Percentiles rank a stretch among this genome's conserved stretches.
These are phyloP conservation scores for Ormyrus rosae DNA, from an alignment of 2,888 invertebrate species.

Conservation along the genomic window DNA sequence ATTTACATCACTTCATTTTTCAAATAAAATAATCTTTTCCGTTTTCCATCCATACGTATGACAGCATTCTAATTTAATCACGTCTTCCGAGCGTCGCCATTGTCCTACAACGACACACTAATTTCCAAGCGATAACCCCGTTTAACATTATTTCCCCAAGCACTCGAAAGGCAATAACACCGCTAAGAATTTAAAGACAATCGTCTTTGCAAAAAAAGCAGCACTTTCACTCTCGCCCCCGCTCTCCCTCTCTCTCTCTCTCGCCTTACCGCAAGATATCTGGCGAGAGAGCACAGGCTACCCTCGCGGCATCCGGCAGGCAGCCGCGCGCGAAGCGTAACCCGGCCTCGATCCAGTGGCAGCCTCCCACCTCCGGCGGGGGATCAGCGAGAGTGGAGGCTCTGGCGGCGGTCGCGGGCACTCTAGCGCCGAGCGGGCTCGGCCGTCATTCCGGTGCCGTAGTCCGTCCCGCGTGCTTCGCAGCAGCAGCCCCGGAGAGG, in stretches of 20 bases:
- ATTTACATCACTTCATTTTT: no score
- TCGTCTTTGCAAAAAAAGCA: no score
- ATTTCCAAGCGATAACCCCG: no score
- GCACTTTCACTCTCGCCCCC: background rate
- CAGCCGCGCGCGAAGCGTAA: conserved; percentile 26
- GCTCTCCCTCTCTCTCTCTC: background rate
- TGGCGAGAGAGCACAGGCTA: background rate
- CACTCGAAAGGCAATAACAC: no score
- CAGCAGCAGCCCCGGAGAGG: background rate
- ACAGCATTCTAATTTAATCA: no score
- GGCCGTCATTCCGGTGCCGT: conserved; percentile 68
- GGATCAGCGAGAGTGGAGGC: background rate
- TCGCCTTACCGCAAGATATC: background rate
- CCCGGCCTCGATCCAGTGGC: conserved; percentile 27
- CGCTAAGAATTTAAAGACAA: no score
- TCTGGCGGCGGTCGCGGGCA: conserved; percentile 17
- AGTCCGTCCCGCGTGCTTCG: conserved; percentile 72
- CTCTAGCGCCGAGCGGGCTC: conserved; percentile 12
- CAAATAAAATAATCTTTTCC: no score
- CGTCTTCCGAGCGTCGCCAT: no score
- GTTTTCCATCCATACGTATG: no score
- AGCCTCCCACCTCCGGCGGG: conserved; percentile 6
- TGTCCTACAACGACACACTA: no score
- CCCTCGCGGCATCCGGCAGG: background rate
- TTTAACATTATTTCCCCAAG: no score